A percentile compares a stretch with the other conserved stretches of the same genome.
Evolutionary conservation across 2,797 vertebrate genomes (phyloP).

Genomic region (Pelobates cultripes): DNA sequence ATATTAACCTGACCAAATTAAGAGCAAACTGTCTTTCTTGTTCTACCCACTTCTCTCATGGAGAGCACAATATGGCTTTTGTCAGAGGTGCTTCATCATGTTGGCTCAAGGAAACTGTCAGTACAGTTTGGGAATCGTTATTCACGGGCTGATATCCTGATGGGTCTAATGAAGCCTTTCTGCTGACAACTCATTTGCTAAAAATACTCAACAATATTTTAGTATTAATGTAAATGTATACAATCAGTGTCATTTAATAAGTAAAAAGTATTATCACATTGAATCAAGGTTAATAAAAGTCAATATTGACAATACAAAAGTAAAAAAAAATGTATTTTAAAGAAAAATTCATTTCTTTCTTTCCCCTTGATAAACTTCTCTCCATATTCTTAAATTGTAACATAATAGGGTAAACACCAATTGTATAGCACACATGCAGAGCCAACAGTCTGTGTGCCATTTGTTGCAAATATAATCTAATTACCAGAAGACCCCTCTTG

Average conservation of each 20-base stretch:
- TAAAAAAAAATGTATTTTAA: too few species aligned
- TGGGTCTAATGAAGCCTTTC: constrained; percentile 93
- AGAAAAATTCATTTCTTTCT: constrained; percentile 58
- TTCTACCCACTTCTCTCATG: constrained; percentile 73
- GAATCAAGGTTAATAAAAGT: constrained; percentile 28
- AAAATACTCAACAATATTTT: constrained; percentile 75
- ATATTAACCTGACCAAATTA: constrained; percentile 96
- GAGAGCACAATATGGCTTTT: constrained; percentile 91
- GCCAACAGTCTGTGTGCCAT: constrained; percentile 94
- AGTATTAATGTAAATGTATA: constrained; percentile 69
- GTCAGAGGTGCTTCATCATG: constrained; percentile 88
- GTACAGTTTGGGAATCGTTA: constrained; percentile 88
- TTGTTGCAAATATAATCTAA: constrained; percentile 90
- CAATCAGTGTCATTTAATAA: constrained; percentile 58
- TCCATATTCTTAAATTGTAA: constrained; percentile 77
- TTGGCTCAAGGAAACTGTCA: constrained; percentile 86
- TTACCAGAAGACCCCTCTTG: constrained; percentile 75
- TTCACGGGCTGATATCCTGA: constrained; percentile 92
- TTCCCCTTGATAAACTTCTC: constrained; percentile 75
- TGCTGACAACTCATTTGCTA: constrained; percentile 87
- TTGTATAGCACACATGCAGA: constrained; percentile 88
- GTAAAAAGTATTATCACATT: constrained; percentile 31
- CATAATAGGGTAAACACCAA: constrained; percentile 87
- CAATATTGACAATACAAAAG: constrained; percentile 6
- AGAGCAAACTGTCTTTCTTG: constrained; percentile 82